Conservation (phyloP, 1,140 invertebrate genomes). For the Lepidostoma basale region DNA sequence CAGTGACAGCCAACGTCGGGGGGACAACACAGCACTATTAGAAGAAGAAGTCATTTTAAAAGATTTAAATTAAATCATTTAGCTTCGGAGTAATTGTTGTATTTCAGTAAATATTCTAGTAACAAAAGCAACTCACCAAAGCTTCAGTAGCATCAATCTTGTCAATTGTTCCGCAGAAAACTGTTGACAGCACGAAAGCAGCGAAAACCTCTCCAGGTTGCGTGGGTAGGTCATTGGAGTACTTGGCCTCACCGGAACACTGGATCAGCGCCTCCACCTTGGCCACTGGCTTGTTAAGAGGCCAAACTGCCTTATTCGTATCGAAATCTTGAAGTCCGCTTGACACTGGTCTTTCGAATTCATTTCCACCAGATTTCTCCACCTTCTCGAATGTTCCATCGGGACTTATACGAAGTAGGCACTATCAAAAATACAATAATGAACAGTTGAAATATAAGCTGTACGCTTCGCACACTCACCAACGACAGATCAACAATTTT, state of each 20-base stretch:
- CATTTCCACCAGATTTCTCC: conserved; percentile 59
- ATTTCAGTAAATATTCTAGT: too few relatives aligned
- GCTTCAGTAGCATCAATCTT: conserved; percentile 67
- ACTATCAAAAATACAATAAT: conserved; percentile 52
- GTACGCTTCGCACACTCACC: conserved; percentile 58
- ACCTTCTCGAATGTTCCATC: conserved; percentile 53
- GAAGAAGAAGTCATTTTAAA: too few relatives aligned
- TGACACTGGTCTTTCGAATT: conserved; percentile 65
- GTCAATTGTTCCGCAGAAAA: conserved; percentile 53
- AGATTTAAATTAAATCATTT: too few relatives aligned
- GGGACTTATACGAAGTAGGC: conserved; percentile 60
- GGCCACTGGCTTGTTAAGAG: conserved; percentile 73
- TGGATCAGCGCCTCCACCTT: conserved; percentile 70
- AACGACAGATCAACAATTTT: background rate
- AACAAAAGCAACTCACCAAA: conserved; percentile 66
- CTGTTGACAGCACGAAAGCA: conserved; percentile 64
- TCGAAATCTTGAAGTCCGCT: conserved; percentile 71
- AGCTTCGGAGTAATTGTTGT: too few relatives aligned
- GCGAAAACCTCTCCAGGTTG: conserved; percentile 65
- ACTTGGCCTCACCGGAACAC: conserved; percentile 66
- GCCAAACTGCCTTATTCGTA: conserved; percentile 71
- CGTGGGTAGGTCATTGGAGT: conserved; percentile 66
- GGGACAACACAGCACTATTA: too few relatives aligned
- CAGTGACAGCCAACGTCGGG: too few relatives aligned
- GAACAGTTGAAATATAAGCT: background rate